Conservation (phyloP, 2,888 invertebrate genomes). For the Saturnia pavonia region DNA sequence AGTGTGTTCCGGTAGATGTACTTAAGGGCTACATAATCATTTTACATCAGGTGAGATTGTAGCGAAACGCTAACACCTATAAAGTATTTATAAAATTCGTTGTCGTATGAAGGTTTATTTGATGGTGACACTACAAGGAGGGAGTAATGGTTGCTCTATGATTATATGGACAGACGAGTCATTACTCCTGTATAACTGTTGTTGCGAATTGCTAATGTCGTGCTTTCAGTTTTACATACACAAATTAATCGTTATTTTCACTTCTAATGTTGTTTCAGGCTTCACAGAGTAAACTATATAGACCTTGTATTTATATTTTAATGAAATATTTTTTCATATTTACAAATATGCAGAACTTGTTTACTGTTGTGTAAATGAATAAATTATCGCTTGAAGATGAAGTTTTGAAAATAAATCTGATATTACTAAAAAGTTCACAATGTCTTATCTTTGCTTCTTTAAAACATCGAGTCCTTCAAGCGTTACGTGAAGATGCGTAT, state of each 20-base stretch:
- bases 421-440: too few relatives aligned
- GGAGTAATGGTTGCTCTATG: constrained; percentile 79
- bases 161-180: constrained; percentile 82
- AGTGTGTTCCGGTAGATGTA: too few relatives aligned
- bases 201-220: constrained; percentile 79
- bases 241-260: constrained; percentile 73
- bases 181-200: constrained; percentile 80
- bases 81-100: too few relatives aligned
- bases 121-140: constrained; percentile 53
- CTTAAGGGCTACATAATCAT: too few relatives aligned
- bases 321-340: neutral
- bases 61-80: too few relatives aligned
- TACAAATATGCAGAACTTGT: neutral
- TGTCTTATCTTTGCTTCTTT: too few relatives aligned
- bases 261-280: constrained; percentile 55
- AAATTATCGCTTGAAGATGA: too few relatives aligned
- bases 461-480: too few relatives aligned
- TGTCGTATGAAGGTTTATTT: constrained; percentile 3
- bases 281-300: constrained; percentile 20
- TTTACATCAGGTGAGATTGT: too few relatives aligned
- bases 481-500: too few relatives aligned
- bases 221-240: constrained; percentile 73
- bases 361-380: too few relatives aligned
- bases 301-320: neutral
- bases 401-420: too few relatives aligned